Conservation (phyloP, 2,797 vertebrate genomes). For the Percopsis omiscomaycus region DNA sequence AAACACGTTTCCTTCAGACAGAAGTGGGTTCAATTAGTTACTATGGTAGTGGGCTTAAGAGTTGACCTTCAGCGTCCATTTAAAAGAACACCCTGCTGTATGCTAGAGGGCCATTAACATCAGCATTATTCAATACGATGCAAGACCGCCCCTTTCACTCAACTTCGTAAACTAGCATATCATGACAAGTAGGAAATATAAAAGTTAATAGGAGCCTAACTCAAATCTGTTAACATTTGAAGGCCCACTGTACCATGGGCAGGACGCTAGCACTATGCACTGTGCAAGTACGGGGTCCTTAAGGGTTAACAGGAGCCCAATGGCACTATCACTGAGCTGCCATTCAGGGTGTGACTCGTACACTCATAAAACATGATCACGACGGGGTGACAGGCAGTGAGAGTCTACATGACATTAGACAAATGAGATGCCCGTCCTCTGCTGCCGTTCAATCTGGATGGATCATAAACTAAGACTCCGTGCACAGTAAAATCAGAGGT, state of each 20-base stretch:
- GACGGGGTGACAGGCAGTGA: background rate
- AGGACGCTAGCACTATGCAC: too few relatives aligned
- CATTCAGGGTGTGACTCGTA: constrained; percentile 30
- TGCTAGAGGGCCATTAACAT: constrained; percentile 25
- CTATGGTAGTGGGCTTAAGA: constrained; percentile 6
- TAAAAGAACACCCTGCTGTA: constrained; percentile 30
- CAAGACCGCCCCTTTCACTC: constrained; percentile 29
- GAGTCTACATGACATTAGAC: constrained; percentile 11
- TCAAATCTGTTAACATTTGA: too few relatives aligned
- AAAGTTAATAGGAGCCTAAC: constrained; percentile 48
- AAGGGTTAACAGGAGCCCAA: constrained; percentile 26
- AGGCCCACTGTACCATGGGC: too few relatives aligned
- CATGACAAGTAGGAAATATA: constrained; percentile 42
- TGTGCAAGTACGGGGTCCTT: too few relatives aligned
- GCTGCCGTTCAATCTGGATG: background rate
- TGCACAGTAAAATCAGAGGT: too few relatives aligned
- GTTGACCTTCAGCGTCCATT: constrained; percentile 13
- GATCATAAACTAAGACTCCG: background rate
- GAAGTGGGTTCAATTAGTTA: constrained; percentile 2
- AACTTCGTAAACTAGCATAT: constrained; percentile 13
- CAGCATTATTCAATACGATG: constrained; percentile 15
- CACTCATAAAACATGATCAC: constrained; percentile 37
- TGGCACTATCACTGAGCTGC: constrained; percentile 41
- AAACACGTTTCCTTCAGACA: background rate
- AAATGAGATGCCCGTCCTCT: constrained; percentile 14